Base-by-base conservation (phyloP, 2,888 invertebrate genomes). In the Cephus runcator region DNA sequence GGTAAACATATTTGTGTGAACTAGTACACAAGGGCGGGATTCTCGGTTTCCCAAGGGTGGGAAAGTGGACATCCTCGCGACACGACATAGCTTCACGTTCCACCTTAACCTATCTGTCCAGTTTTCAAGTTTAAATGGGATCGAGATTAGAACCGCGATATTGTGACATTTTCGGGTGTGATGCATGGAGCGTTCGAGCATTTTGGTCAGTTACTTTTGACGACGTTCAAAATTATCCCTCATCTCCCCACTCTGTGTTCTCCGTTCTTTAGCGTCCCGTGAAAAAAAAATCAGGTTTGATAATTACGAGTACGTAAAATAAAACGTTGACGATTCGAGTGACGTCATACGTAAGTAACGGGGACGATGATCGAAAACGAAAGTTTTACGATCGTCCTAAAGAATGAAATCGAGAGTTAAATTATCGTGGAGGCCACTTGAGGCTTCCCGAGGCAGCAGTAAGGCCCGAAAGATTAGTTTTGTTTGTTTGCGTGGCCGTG, bases 401-500 rank as follows among this genome's bases (percentile, higher is more conserved):
- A 40, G 80, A 77, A 81, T 81, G 81, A 84, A 83, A 85, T 85
- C 81, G 83, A 83, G 81, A 84, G 81, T 83, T 83, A 83, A 85
- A 84, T 85, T 85, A 85, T 83, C 80, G 78, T 80, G 82, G 80
- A 83, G 80, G 79, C 85, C 83, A 83, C 78, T 84, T 83, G 79
- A 73, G 9, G 56, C 23, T 23, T 56, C 56, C 23, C 76, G 81
- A 81, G 79, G 78, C 77, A 77, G 78, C 75, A 77, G 76, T 76
- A 76, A 80, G 81, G 77, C 80, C 81, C 78, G 73, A 69, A 69
- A 75, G 79, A 77, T 30, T 30, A 77, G 83, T 84, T 84, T 83
- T 87, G 89, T 90, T 89, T 89, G 88, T 88, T 89, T 89, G 90
- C 85, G 85, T 86, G 88, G 83, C 84, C 85, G 87, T 87, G 87